Base-by-base conservation (phyloP, 2,797 vertebrate species). In the Hemitrygon akajei region DNA sequence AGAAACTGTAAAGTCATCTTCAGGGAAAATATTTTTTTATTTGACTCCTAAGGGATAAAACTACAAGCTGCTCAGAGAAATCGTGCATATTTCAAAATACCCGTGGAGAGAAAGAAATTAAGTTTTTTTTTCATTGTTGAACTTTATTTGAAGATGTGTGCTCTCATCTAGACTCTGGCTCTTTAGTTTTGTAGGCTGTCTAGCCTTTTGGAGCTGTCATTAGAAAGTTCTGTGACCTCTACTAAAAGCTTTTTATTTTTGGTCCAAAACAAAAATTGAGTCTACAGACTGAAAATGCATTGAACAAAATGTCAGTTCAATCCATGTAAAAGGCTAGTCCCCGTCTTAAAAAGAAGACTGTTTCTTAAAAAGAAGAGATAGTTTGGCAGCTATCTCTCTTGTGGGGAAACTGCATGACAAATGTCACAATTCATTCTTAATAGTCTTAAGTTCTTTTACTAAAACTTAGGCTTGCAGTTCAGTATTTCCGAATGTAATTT, bases 111-210 rank as follows among this genome's bases (percentile, higher is more conserved):
- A 34, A 66, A 66, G 84, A 89, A 89, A 63, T 34, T 34, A 34
- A 58, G 4, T 58, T 14, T 20, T 66, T 18, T 60, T 60, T 14
- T 89, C 30, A 66, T 18, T 89, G 14, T 89, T 89, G 84, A 89
- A 66, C 84, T 89, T 89, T 66, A 66, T 34, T 89, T 66, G 60
- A 89, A 34, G 84, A 89, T 86, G 84, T 86, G 81, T 27, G 47
- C 81, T 86, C 60, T 30, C 82, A 27, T 60, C 56, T 86, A 60
- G 56, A 60, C 56, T 30, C 2, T 60, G 56, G 56, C 56, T 16
- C 47, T 86, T 63, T 60, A 66, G 58, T 66, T 89, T 30, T 89
- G 27, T 87, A 63, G 56, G 82, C 82, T 86, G 14, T 86, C 56
- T 86, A 60, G 3, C 84, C 60, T 66, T 63, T 63, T 63, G 30